Evolutionary conservation across 1,140 invertebrate genomes (phyloP).

Genomic region (Triops longicaudatus): DNA sequence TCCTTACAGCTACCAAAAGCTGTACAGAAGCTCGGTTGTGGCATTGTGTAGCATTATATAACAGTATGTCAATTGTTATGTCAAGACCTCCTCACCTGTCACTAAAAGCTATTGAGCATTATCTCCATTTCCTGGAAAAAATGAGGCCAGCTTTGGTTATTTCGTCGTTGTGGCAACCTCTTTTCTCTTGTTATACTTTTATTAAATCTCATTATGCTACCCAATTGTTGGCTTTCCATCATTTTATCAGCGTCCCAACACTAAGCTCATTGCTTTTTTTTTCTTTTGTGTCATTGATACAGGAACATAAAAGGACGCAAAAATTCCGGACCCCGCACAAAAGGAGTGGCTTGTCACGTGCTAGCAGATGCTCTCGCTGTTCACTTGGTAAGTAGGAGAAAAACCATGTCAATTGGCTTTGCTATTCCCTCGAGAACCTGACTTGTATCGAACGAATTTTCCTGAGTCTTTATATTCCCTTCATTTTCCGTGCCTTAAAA

Average conservation of each 20-base stretch:
- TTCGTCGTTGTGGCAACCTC: neutral
- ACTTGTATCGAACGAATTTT: neutral
- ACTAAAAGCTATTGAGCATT: neutral
- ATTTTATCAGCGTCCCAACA: neutral
- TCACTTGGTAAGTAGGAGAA: neutral
- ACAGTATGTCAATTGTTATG: neutral
- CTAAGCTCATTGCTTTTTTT: neutral
- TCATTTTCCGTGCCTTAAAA: neutral
- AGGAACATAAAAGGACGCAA: neutral
- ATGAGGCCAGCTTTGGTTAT: neutral
- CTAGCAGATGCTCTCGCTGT: slow-evolving; percentile 5
- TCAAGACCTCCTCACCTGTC: neutral
- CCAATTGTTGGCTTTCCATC: neutral
- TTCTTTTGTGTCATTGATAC: neutral
- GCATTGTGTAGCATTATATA: neutral
- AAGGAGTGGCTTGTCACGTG: neutral
- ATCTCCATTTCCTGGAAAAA: neutral
- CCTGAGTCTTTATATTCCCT: neutral
- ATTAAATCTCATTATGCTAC: neutral
- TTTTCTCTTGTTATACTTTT: neutral
- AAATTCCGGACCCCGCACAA: neutral
- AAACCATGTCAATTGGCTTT: neutral
- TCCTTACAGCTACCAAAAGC: too few species aligned
- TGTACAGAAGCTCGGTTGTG: too few species aligned
- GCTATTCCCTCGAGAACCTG: neutral